These are phyloP conservation scores for Lophotis ruficrista DNA, from an alignment of 2,113 vertebrate species.

Conservation along the genomic window DNA sequence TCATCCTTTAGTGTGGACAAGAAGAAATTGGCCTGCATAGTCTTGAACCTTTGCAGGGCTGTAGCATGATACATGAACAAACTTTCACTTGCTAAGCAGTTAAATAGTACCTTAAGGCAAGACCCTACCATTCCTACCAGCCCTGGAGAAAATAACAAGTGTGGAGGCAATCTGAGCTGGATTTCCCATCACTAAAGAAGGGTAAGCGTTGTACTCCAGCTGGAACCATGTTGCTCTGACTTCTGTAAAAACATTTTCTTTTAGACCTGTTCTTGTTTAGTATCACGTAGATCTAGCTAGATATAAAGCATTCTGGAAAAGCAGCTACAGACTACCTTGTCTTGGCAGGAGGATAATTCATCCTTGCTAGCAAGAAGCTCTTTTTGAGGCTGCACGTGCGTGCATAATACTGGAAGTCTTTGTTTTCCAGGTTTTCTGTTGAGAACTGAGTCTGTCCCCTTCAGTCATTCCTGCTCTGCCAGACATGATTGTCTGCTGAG, in stretches of 20 bases:
- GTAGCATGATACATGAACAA: not conserved
- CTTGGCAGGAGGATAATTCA: not conserved
- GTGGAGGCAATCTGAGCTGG: not conserved
- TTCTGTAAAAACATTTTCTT: not conserved
- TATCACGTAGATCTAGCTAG: not conserved
- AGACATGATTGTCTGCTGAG: not conserved
- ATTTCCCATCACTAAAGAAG: not conserved
- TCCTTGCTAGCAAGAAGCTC: not conserved
- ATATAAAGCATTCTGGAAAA: not conserved
- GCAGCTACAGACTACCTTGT: not conserved
- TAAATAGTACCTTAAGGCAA: not conserved
- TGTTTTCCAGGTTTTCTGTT: conserved; percentile 26
- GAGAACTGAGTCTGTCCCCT: not conserved
- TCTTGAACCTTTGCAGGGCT: not conserved
- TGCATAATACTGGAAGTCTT: not conserved
- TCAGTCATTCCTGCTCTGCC: not conserved
- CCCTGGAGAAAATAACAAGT: not conserved
- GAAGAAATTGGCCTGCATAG: not conserved
- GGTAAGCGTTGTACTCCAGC: not conserved
- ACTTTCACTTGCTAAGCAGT: not conserved
- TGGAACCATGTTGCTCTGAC: not conserved
- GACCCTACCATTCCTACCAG: not conserved
- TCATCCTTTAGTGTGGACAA: not conserved
- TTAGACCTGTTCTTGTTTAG: not conserved
- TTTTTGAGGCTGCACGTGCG: not conserved